Evolutionary conservation across 1,140 invertebrate species (phyloP).

Genomic region (Helicoverpa zea): DNA sequence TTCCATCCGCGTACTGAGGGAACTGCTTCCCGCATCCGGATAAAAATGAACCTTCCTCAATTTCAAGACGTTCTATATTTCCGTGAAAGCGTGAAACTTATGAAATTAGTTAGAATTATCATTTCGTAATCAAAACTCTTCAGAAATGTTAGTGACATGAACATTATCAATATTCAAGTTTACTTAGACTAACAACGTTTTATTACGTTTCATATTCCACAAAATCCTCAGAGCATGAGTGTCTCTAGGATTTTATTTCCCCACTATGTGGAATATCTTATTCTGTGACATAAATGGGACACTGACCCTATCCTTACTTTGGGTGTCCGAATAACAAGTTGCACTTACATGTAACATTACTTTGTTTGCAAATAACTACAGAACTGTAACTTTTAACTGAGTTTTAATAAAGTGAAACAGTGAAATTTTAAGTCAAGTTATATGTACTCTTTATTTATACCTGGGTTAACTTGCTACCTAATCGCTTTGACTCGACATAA

Average conservation of each 20-base stretch:
- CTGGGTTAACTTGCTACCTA: too few species aligned
- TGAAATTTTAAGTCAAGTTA: too few species aligned
- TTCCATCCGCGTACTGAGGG: too few species aligned
- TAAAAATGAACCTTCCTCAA: too few species aligned
- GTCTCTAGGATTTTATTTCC: background rate
- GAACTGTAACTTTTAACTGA: background rate
- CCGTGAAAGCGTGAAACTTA: too few species aligned
- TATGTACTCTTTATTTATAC: too few species aligned
- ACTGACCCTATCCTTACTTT: conserved; percentile 6
- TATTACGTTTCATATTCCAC: conserved; percentile 6
- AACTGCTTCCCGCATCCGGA: too few species aligned
- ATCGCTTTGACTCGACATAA: too few species aligned
- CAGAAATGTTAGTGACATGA: background rate
- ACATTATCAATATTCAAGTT: background rate
- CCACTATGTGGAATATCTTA: conserved; percentile 7
- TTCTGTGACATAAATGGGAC: conserved; percentile 4
- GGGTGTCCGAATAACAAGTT: background rate
- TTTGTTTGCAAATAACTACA: background rate
- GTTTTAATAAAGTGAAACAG: background rate
- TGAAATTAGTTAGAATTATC: too few species aligned
- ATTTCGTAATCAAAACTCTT: background rate
- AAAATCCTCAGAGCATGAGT: background rate
- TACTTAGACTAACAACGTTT: background rate
- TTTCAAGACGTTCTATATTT: too few species aligned
- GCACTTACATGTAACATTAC: background rate